Evolutionary conservation across 2,888 invertebrate species (phyloP), one percentile per base, ranked within the genome.

Genomic region (Hemithea aestivaria): DNA sequence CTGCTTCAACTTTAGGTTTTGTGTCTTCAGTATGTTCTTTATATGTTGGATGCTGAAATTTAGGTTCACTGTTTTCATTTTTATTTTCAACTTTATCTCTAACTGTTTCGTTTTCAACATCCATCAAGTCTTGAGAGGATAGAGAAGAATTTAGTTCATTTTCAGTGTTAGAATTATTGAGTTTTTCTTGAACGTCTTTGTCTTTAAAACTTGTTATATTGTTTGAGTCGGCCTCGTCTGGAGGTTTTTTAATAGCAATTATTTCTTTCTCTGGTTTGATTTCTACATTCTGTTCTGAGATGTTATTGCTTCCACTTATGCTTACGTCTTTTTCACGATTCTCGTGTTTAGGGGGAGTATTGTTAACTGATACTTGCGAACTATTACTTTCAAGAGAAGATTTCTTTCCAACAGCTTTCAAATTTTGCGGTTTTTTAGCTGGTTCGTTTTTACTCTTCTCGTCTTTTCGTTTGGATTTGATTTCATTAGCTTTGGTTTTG

Each of bases 341-440:
- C 20, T 33, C 41, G 16, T 47, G 40, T 1, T 34, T 26, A n/a
- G 12, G 26, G 22, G 8, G 16, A 30, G 34, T 38, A 34, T 42
- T 38, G 1, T 38, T 42, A 39, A 7, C 25, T 27, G 21, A 3
- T 32, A 25, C 25, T 26, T 29, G 25, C 16, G 21, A 10, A 29
- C 22, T 26, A n/a, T n/a, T n/a, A 5, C 57, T 27, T 37, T 51
- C 53, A 50, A 56, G 33, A 42, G 47, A 56, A 23, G 10, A 25
- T 28, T 56, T 64, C 48, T 64, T 81, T 30, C 72, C 70, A 7
- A 66, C 61, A 6, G 66, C 62, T 51, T 81, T 81, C 10, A 78
- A 71, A 60, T 74, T 72, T 32, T 74, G 67, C 47, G 62, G 26
- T 51, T 69, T 69, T 49, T 72, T 78, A 7, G 53, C 53, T 16